Conservation (phyloP, 2,797 vertebrate species). For the Tangara arthus region DNA sequence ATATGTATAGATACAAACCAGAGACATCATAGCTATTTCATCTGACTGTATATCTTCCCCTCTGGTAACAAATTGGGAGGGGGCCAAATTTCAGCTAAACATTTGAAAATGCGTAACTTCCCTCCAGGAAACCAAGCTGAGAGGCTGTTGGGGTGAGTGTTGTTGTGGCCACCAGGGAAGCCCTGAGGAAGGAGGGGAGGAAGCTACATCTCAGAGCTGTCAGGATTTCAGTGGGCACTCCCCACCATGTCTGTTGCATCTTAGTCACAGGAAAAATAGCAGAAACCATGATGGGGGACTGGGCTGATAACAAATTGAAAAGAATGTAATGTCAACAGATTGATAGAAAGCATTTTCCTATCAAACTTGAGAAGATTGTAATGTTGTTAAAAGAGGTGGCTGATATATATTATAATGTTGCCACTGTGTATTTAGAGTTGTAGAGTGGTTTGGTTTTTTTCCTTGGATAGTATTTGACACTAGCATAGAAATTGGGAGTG, state of each 20-base stretch:
- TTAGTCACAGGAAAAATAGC: background rate
- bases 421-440: background rate
- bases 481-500: background rate
- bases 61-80: background rate
- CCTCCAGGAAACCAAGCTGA: background rate
- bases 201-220: fast-evolving
- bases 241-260: background rate
- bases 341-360: background rate
- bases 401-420: background rate
- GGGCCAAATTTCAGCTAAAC: background rate
- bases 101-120: background rate
- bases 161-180: background rate
- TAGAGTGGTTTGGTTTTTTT: background rate
- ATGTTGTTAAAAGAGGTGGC: background rate
- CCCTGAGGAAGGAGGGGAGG: background rate
- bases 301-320: background rate
- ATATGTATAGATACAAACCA: background rate
- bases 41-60: background rate
- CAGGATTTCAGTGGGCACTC: background rate
- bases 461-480: background rate
- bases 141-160: background rate
- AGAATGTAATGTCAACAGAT: background rate
- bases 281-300: background rate
- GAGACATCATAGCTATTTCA: background rate
- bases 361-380: background rate